Conservation (phyloP, 2,113 vertebrate genomes). For the Petaurus breviceps region DNA sequence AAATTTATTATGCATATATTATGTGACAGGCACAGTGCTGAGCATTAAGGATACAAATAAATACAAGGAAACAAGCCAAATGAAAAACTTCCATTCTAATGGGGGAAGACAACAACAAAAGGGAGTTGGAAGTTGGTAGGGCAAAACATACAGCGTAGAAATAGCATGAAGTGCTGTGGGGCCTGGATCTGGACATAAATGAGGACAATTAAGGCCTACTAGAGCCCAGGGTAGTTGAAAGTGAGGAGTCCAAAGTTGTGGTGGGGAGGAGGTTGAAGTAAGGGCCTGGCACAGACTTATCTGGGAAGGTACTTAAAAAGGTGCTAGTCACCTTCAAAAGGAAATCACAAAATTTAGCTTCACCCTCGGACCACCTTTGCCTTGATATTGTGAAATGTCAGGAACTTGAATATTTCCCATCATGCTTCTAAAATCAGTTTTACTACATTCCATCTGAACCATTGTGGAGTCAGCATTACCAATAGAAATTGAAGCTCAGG, state of each 20-base stretch:
- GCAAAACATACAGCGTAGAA: background rate
- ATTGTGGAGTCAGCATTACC: background rate
- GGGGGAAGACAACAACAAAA: background rate
- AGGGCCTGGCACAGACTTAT: background rate
- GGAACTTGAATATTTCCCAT: background rate
- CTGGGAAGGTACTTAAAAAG: background rate
- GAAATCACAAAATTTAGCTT: background rate
- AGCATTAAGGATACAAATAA: background rate
- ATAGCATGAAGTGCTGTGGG: background rate
- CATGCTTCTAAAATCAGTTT: constrained; percentile 17
- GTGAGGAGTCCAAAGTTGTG: background rate
- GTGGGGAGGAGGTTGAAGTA: background rate
- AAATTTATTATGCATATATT: too few relatives aligned
- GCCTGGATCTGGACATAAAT: background rate
- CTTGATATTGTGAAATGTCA: background rate
- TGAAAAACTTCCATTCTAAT: background rate
- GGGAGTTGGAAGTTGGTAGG: background rate
- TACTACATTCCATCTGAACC: background rate
- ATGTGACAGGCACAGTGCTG: background rate
- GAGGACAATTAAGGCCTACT: background rate
- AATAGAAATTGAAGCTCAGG: background rate
- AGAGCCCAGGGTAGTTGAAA: background rate
- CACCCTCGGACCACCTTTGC: background rate
- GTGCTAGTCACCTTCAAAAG: background rate
- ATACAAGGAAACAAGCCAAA: background rate